phyloP scores from a whole-genome alignment of 2,888 invertebrate species.

The Apamea epomidion region DNA sequence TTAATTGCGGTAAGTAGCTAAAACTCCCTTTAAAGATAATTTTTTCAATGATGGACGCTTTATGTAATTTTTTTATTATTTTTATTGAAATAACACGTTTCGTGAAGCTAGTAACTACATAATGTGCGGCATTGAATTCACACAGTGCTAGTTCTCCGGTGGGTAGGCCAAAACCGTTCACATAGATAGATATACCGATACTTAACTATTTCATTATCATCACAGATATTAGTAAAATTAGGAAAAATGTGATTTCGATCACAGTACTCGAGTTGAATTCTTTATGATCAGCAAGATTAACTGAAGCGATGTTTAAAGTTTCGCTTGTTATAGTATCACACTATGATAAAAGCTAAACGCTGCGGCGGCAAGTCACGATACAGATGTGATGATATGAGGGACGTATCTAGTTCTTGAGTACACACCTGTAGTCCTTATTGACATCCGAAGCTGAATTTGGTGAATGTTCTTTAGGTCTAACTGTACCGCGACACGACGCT shows the following conservation, averaged over 20 bases:
- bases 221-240: constrained; percentile 88
- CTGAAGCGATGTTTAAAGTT: constrained; percentile 72
- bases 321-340: constrained; percentile 70
- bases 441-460: constrained; percentile 88
- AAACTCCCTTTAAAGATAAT: constrained; percentile 26
- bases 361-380: constrained; percentile 67
- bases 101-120: constrained; percentile 70
- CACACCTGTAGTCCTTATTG: constrained; percentile 91
- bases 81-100: constrained; percentile 66
- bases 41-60: constrained; percentile 59
- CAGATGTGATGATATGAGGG: constrained; percentile 67
- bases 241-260: constrained; percentile 83
- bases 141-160: constrained; percentile 77
- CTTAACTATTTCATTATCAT: constrained; percentile 85
- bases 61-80: constrained; percentile 17
- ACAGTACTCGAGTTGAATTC: constrained; percentile 76
- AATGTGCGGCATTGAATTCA: constrained; percentile 66
- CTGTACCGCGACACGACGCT: constrained; percentile 91
- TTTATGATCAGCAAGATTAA: constrained; percentile 76
- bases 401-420: constrained; percentile 87
- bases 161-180: constrained; percentile 83
- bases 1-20: constrained; percentile 35
- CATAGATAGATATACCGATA: constrained; percentile 75
- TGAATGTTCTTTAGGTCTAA: constrained; percentile 90
- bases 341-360: constrained; percentile 73